Percentiles rank a stretch among this genome's conserved stretches.
phyloP scores from a whole-genome alignment of 2,797 vertebrate species.

The Poeciliopsis gracilis region DNA sequence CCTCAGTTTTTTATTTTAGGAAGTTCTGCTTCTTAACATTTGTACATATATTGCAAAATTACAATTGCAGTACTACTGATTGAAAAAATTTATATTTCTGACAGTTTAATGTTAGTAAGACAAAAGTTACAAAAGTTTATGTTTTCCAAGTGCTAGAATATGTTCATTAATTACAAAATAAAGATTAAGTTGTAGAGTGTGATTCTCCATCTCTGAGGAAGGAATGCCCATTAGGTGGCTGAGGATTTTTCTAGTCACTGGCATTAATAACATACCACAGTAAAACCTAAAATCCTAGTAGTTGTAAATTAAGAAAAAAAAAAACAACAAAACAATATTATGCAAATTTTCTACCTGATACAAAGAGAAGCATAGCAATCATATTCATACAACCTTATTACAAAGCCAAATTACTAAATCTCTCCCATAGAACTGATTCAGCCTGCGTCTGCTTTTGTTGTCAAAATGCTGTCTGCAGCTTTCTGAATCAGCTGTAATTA shows the following conservation, averaged over 20 bases:
- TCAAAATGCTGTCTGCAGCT: conserved; percentile 4
- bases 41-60: neutral
- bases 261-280: neutral
- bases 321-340: neutral
- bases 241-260: neutral
- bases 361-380: neutral
- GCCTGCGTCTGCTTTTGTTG: conserved; percentile 5
- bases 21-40: neutral
- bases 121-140: neutral
- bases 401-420: neutral
- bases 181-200: neutral
- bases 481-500: conserved; percentile 24
- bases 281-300: neutral
- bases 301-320: neutral
- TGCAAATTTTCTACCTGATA: neutral
- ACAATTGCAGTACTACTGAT: neutral
- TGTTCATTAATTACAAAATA: neutral
- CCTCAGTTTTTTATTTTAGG: neutral
- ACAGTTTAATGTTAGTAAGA: neutral
- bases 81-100: neutral
- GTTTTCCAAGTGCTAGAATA: neutral
- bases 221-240: neutral
- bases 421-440: neutral
- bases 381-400: conserved; percentile 3
- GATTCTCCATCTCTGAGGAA: neutral